Evolutionary conservation across 2,113 vertebrate genomes (phyloP), one percentile per base, ranked within the genome.

Genomic region (Cyphomyrus discorhynchus): DNA sequence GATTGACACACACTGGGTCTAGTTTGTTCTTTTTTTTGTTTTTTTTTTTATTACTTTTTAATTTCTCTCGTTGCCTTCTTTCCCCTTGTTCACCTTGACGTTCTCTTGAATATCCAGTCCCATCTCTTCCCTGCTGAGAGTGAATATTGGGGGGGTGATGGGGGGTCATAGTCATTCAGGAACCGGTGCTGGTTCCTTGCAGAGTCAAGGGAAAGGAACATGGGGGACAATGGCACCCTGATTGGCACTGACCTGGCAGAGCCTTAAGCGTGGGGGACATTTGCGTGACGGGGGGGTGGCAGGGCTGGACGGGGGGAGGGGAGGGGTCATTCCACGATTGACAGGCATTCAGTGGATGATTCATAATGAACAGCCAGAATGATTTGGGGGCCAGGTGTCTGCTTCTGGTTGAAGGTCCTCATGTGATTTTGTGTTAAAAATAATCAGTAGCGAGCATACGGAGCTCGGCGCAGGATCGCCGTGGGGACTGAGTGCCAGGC

Each of bases 81-180:
- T 45, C 39, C 7, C 19, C 42, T 19, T 83, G 49, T 50, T 85
- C 24, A n/a, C 49, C 47, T 27, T 31, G 9, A 46, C 0, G 11
- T 15, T 53, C 19, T 50, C 49, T 31, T 27, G 84, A 86, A 17
- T 52, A 35, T 52, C 46, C 24, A 17, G 27, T 15, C 6, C 39
- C 42, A 45, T 53, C 45, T 98, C 39, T 4, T 45, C 21, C 13
- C 5, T 31, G 31, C 77, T 82, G 77, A 7, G 77, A 82, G 19
- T 45, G 15, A 8, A 21, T 82, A 19, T 24, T 21, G 35, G 21
- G 84, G 24, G 13, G 19, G 62, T 45, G 42, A 45, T 45, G 39
- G 8, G 21, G 19, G 24, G 17, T 2, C 24, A 49, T 86, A 86
- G 24, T 50, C n/a, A 86, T 86, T 86, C 84, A 52, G 46, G 83